phyloP scores from a whole-genome alignment of 1,140 invertebrate species.

The Chrysomallon squamiferum region DNA sequence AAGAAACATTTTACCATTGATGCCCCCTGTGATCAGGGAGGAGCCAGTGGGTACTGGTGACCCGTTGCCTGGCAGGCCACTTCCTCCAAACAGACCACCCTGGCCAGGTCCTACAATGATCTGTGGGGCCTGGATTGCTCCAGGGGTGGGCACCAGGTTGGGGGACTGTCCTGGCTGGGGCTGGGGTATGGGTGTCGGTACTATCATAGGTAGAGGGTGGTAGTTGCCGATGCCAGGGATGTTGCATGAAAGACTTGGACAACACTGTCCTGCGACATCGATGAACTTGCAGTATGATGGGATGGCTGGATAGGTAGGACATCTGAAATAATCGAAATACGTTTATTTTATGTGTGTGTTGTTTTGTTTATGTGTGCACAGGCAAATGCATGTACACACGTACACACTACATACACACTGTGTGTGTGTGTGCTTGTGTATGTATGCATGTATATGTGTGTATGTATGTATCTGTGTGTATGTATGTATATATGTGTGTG shows the following conservation, averaged over 20 bases:
- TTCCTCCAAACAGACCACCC: neutral
- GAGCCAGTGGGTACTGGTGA: neutral
- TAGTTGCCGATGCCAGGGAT: conserved; percentile 28
- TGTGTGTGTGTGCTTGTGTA: no score
- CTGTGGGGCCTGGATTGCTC: neutral
- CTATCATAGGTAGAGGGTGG: conserved; percentile 22
- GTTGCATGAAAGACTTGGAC: conserved; percentile 29
- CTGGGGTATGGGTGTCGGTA: conserved; percentile 23
- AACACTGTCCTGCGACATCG: conserved; percentile 32
- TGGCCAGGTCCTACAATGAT: neutral
- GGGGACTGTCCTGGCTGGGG: conserved; percentile 16
- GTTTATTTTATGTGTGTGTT: no score
- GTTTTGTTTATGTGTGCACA: no score
- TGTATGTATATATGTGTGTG: no score
- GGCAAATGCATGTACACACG: no score
- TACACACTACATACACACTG: no score
- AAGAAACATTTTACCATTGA: neutral
- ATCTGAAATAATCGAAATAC: conserved; percentile 22
- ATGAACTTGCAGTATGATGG: conserved; percentile 28
- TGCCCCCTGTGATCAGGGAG: neutral
- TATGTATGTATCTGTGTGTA: no score
- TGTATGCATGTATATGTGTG: no score
- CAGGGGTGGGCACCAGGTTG: conserved; percentile 5
- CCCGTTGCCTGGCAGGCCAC: neutral
- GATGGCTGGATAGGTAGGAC: conserved; percentile 25